Base-by-base conservation (phyloP, 2,113 vertebrate genomes). In the Gambusia holbrooki region DNA sequence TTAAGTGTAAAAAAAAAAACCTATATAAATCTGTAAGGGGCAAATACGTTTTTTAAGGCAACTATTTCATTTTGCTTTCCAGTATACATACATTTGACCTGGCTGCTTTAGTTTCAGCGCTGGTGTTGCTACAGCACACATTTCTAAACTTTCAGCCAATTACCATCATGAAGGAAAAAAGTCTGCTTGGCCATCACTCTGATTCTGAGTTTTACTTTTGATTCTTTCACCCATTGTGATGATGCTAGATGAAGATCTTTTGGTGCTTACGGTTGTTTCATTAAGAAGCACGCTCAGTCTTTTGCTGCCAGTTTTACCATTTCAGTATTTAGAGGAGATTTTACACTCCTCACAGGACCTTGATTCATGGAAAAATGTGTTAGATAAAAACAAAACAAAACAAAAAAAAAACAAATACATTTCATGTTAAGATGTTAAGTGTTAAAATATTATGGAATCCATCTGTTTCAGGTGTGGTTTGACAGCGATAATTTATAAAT, bases 401-500 rank as follows among this genome's bases (percentile, higher is more conserved):
- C 82, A 79, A 80, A 81, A 84, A 80, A 80, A 88, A 73, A 75
- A 58, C 2, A 25, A 91, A 77, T 78, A 62, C 77, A 79, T 81
- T 84, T 88, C 80, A 76, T 88, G 83, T 88, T 89, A 86, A 86
- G 76, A 76, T 88, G 83, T 88, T 89, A 86, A 87, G 76, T 89
- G 87, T 91, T 87, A 80, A 87, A 88, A 81, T 82, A 81, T 76
- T 82, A 81, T 78, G 76, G 81, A 84, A 70, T 66, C 74, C 78
- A 79, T 86, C 81, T 93, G 95, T 96, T 88, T 83, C 76, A 80
- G 90, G 84, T 91, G 95, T 95, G 94, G 79, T 94, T 95, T 84
- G 73, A 89, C 88, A 62, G 84, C 76, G 81, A 81, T 96, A 95
- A 95, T 96, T 97, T 97, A 96, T 96, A 96, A 93, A 96, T 93